Evolutionary conservation across 1,140 invertebrate genomes (phyloP), one percentile per base, ranked within the genome.

Genomic region (Drusus annulatus): DNA sequence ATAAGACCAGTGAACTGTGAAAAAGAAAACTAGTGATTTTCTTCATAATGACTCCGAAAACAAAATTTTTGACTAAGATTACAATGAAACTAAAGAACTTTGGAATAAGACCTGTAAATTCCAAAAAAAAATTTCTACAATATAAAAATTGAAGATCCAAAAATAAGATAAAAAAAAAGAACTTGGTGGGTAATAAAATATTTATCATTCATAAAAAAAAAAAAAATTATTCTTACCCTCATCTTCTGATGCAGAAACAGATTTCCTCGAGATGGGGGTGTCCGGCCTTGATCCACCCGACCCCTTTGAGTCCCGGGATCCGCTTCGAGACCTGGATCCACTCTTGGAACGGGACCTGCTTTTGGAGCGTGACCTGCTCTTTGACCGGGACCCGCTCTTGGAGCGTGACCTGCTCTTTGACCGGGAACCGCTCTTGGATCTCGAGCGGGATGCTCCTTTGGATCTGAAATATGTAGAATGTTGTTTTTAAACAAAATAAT

Each of bases 171-270:
- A 28, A 28, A 28, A 28, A 28, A 5, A n/a, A n/a, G n/a, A n/a
- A n/a, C n/a, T n/a, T n/a, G n/a, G 25, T 28, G 2, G 25, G 25
- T 28, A 28, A 28, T 2, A 28, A 28, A 28, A 2, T 2, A 28
- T 28, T 28, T 28, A 28, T 28, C 5, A 36, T 36, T 6, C 31
- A 36, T 7, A 36, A 36, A 36, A 4, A 36, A 36, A 8, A 0
- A 36, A 36, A 36, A 4, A 36, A 36, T 36, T 36, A 36, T 36
- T 36, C 17, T 50, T 69, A 84, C 80, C 85, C 84, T 90, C 88
- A 76, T 90, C 89, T 83, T 91, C 90, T 84, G 90, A 91, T 21
- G 89, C 90, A 0, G 89, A 91, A 16, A 90, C 88, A 21, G 90
- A 90, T 76, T 91, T 91, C 62, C 90, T 86, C 7, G 89, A 89